Evolutionary conservation across 1,140 invertebrate species (phyloP).

Genomic region (Luehdorfia chinensis): DNA sequence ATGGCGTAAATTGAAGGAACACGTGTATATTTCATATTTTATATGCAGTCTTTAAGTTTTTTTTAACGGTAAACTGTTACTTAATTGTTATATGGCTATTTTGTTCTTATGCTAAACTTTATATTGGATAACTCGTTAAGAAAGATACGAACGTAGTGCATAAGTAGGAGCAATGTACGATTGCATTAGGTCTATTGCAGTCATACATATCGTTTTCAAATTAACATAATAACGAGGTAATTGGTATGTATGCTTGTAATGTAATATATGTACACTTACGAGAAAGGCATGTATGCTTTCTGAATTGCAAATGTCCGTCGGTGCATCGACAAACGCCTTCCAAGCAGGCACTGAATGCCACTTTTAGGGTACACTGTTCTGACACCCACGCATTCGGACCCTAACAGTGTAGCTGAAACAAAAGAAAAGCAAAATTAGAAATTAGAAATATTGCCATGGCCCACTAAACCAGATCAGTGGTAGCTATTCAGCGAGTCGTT

Average conservation of each 20-base stretch:
- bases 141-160: too few species aligned
- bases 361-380: slow-evolving; percentile 87
- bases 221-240: slow-evolving; percentile 14
- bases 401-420: slow-evolving; percentile 84
- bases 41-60: too few species aligned
- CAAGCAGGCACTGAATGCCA: slow-evolving; percentile 86
- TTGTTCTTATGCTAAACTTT: too few species aligned
- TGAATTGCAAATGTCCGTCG: slow-evolving; percentile 88
- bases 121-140: too few species aligned
- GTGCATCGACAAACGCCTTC: slow-evolving; percentile 86
- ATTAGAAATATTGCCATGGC: too few species aligned
- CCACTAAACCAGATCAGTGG: too few species aligned
- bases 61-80: too few species aligned
- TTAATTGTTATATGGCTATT: too few species aligned
- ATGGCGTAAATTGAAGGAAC: too few species aligned
- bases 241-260: slow-evolving; percentile 14
- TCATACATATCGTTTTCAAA: slow-evolving; percentile 10
- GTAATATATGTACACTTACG: slow-evolving; percentile 82
- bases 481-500: too few species aligned
- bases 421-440: slow-evolving; percentile 30
- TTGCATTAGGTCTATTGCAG: slow-evolving; percentile 1
- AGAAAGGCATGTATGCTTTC: slow-evolving; percentile 90
- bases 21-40: too few species aligned
- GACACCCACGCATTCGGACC: slow-evolving; percentile 84
- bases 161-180: too few species aligned